These are phyloP conservation scores for Lepilemur septentrionalis DNA, from an alignment of 2,797 vertebrate genomes.

Conservation along the genomic window DNA sequence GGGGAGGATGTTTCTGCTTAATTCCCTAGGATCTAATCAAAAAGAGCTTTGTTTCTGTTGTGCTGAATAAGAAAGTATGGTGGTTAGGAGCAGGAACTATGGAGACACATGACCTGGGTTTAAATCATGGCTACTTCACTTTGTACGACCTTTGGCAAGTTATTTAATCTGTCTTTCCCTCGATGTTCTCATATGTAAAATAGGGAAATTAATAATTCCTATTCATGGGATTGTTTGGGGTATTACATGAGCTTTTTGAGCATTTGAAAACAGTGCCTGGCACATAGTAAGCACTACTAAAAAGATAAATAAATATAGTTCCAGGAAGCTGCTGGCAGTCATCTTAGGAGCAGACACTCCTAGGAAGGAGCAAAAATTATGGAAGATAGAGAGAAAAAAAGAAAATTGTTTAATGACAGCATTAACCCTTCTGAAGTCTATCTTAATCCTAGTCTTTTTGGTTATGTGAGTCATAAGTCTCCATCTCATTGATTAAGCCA, in stretches of 20 bases:
- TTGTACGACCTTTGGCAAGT: neutral
- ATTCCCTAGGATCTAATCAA: neutral
- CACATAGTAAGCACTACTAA: neutral
- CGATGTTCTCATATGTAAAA: neutral
- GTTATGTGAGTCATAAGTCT: neutral
- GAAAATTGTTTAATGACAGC: neutral
- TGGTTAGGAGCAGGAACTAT: neutral
- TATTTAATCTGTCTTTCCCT: conserved; percentile 4
- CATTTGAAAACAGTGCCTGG: neutral
- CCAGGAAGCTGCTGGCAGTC: neutral
- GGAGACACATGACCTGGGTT: neutral
- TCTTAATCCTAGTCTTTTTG: neutral
- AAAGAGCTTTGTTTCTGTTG: neutral
- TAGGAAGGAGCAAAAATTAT: neutral
- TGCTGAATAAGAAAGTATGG: neutral
- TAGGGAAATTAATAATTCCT: neutral
- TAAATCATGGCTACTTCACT: neutral
- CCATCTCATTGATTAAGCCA: neutral
- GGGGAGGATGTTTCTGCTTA: neutral
- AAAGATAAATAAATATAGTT: neutral
- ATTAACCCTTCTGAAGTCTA: neutral
- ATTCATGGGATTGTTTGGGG: neutral
- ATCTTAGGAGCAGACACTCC: neutral
- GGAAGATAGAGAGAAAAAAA: neutral
- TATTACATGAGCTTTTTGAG: neutral